phyloP scores from a whole-genome alignment of 2,888 invertebrate species.

The Deilephila porcellus region DNA sequence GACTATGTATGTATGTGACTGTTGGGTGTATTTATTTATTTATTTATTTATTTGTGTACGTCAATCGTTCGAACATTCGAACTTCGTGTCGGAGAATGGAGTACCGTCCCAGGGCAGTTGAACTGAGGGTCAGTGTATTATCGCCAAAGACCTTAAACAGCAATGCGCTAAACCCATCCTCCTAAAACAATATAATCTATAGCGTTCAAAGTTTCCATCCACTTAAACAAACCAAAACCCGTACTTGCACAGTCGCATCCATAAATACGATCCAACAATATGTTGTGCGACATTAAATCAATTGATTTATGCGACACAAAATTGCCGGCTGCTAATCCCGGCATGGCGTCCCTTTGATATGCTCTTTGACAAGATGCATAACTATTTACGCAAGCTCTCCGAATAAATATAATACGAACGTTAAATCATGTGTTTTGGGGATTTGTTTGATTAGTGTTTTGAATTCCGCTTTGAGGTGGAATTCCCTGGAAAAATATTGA shows the following conservation, averaged over 20 bases:
- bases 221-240: background rate
- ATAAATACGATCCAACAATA: constrained; percentile 8
- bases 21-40: too few species aligned
- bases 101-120: too few species aligned
- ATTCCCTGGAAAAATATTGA: background rate
- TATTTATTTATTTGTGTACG: too few species aligned
- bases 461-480: constrained; percentile 8
- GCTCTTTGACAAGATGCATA: constrained; percentile 16
- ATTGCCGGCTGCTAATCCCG: constrained; percentile 19
- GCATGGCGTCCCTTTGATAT: constrained; percentile 23
- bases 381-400: constrained; percentile 14
- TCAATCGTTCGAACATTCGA: too few species aligned
- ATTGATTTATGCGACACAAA: constrained; percentile 24
- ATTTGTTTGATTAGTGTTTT: constrained; percentile 7
- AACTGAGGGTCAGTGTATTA: too few species aligned
- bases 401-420: constrained; percentile 15
- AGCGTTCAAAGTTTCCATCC: too few species aligned
- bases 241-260: background rate
- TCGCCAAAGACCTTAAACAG: too few species aligned
- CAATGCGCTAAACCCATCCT: too few species aligned
- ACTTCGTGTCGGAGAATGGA: too few species aligned
- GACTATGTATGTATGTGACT: too few species aligned
- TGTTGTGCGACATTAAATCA: constrained; percentile 23
- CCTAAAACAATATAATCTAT: too few species aligned
- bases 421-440: constrained; percentile 16